These are phyloP conservation scores for Parnassius apollo DNA, from an alignment of 2,888 invertebrate genomes.

Conservation along the genomic window DNA sequence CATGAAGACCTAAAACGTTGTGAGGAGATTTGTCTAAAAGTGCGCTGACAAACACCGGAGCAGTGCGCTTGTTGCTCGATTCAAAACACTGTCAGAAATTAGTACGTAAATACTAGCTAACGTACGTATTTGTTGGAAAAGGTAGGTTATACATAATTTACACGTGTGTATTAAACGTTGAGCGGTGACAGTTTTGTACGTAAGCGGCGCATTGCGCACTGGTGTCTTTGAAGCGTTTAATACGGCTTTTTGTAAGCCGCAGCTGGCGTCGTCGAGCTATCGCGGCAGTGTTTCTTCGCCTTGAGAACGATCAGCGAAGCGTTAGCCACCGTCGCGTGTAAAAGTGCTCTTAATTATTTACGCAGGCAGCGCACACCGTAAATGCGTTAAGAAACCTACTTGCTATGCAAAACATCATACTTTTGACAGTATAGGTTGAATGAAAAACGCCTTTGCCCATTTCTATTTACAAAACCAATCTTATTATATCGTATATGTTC, in stretches of 20 bases:
- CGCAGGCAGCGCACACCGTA: conserved; percentile 52
- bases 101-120: too few relatives aligned
- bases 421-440: conserved; percentile 27
- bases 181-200: conserved; percentile 7
- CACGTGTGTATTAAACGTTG: neutral
- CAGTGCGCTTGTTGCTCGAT: too few relatives aligned
- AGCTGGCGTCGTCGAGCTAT: conserved; percentile 27
- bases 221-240: conserved; percentile 11
- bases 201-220: conserved; percentile 14
- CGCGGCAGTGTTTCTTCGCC: conserved; percentile 27
- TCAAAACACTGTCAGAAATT: too few relatives aligned
- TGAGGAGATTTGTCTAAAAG: too few relatives aligned
- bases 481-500: conserved; percentile 30
- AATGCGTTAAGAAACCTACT: conserved; percentile 44
- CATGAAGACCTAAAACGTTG: too few relatives aligned
- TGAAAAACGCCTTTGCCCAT: conserved; percentile 37
- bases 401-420: conserved; percentile 33
- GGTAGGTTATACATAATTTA: too few relatives aligned
- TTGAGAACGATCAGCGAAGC: conserved; percentile 29
- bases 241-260: conserved; percentile 17
- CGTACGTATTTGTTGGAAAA: too few relatives aligned
- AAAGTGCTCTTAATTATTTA: conserved; percentile 74
- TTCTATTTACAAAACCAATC: conserved; percentile 25
- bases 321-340: conserved; percentile 42
- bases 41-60: too few relatives aligned